Conservation (phyloP, 2,888 invertebrate species). For the Cinara cedri region DNA sequence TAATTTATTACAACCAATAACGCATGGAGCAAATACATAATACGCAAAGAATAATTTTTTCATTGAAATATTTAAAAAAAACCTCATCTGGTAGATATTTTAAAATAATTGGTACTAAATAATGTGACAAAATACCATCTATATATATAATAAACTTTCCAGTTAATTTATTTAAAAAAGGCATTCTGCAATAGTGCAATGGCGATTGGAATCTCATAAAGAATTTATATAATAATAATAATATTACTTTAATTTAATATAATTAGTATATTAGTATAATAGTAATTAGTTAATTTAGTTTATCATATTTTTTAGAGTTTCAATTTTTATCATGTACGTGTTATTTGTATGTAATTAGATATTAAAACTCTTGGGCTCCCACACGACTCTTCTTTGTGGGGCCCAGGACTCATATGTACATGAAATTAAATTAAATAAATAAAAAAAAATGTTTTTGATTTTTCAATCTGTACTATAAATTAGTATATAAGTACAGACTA, state of each 20-base stretch:
- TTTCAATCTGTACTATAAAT: too few species aligned
- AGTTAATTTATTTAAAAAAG: neutral
- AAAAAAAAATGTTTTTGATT: too few species aligned
- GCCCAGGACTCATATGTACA: too few species aligned
- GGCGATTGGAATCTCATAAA: neutral
- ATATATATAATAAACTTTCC: neutral
- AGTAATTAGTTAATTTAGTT: neutral
- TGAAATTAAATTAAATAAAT: too few species aligned
- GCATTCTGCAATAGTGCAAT: neutral
- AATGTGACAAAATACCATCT: neutral
- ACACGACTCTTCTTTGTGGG: neutral
- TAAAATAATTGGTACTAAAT: neutral
- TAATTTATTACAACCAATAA: neutral
- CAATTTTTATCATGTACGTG: neutral
- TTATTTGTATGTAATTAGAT: neutral
- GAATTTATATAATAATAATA: neutral
- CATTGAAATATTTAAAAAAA: too few species aligned
- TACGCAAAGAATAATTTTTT: neutral
- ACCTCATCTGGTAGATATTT: neutral
- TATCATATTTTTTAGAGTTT: neutral
- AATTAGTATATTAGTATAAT: too few species aligned
- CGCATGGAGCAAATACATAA: neutral
- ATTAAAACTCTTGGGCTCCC: neutral
- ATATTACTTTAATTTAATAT: too few species aligned
- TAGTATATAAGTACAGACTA: too few species aligned